These are phyloP conservation scores for Artibeus jamaicensis DNA, from an alignment of 2,797 vertebrate species.

Conservation along the genomic window DNA sequence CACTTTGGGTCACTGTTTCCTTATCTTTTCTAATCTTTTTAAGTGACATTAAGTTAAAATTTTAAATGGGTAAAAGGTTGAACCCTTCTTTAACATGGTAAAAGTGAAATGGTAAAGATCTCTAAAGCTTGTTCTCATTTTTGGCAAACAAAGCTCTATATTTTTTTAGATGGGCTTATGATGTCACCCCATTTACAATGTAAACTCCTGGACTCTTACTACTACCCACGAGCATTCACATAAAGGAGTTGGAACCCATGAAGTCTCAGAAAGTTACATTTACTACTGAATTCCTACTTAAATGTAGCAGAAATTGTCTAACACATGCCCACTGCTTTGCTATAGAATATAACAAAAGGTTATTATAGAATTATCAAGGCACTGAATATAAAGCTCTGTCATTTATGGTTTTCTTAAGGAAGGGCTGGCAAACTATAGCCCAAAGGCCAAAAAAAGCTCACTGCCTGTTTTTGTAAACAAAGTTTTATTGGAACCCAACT, in stretches of 20 bases:
- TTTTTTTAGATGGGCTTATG: constrained; percentile 32
- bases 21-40: neutral
- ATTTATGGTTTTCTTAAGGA: neutral
- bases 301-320: neutral
- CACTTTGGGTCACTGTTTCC: neutral
- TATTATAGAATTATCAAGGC: neutral
- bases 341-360: constrained; percentile 22
- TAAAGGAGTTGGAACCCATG: neutral
- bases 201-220: neutral
- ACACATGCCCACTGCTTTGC: neutral
- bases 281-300: neutral
- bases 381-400: neutral
- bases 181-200: neutral
- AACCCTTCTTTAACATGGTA: neutral
- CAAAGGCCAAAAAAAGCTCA: neutral
- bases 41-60: neutral
- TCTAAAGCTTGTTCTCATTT: neutral
- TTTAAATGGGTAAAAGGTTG: neutral
- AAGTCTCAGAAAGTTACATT: constrained; percentile 12
- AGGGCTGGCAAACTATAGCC: neutral
- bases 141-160: constrained; percentile 18
- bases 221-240: neutral
- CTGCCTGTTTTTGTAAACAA: constrained; percentile 23
- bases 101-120: neutral
- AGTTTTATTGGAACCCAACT: constrained; percentile 47